Conservation (phyloP, 1,140 invertebrate species). For the Caerostris extrusa region DNA sequence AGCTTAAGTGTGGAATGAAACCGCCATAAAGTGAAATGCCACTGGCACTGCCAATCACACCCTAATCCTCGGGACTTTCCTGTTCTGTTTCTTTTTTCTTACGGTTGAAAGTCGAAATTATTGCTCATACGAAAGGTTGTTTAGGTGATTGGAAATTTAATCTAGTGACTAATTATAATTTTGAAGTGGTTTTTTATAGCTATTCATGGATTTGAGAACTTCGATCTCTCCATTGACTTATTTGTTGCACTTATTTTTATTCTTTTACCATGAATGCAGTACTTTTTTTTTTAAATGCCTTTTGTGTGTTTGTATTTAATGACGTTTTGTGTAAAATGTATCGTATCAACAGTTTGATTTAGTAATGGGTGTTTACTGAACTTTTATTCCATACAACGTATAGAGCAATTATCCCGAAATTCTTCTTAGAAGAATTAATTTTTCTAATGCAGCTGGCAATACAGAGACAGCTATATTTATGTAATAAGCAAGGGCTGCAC, state of each 20-base stretch:
- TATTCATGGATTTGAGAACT: neutral
- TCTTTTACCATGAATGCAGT: no score
- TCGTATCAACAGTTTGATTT: no score
- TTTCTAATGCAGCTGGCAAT: no score
- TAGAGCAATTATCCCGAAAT: no score
- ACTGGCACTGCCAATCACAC: constrained; percentile 4
- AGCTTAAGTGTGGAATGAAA: constrained; percentile 36
- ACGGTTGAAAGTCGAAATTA: neutral
- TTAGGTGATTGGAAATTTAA: neutral
- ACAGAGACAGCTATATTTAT: no score
- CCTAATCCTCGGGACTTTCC: neutral
- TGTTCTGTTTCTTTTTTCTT: neutral
- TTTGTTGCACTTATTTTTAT: neutral
- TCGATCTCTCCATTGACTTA: neutral
- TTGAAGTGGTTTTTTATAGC: neutral
- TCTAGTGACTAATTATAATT: neutral
- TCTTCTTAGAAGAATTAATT: no score
- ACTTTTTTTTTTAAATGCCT: no score
- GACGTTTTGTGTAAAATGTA: no score
- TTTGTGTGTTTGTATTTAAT: no score
- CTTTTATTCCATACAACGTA: no score
- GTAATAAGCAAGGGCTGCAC: no score
- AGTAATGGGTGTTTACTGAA: no score
- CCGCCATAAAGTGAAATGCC: constrained; percentile 19
- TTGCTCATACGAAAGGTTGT: neutral